Base-by-base conservation (phyloP, 2,113 vertebrate species). In the Octodon degus region DNA sequence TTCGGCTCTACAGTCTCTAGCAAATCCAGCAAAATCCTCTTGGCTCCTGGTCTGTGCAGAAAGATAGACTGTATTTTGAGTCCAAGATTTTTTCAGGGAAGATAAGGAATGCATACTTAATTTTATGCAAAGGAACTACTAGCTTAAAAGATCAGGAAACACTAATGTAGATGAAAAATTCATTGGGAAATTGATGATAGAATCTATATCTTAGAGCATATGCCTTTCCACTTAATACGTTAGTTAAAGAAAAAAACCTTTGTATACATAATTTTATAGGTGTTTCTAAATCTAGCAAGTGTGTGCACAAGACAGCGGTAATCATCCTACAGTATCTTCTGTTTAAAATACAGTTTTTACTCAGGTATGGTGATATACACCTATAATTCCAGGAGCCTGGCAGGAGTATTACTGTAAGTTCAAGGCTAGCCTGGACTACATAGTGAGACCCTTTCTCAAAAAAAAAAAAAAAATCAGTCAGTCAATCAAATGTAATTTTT, bases 191-290 rank as follows among this genome's bases (percentile, higher is more conserved):
- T 76, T 65, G 90, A 32, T 79, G 70, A 67, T 40, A 80, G 25
- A 50, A 65, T 94, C 67, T 84, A 5, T 72, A 43, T 37, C 8
- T 89, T 82, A n/a, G 96, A 90, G 62, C 37, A 70, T 0, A 25
- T 2, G 10, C 37, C 43, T 91, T 34, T 30, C 20, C 40, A 62
- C 2, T 65, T 40, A 77, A 68, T 62, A 7, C 72, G 32, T 70
- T 80, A 24, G 34, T 85, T 65, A 91, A 76, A 37, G 80, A 84
- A 70, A 93, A 77, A 37, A 84, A 84, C 62, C 32, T 93, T 76
- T 83, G 47, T 65, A 72, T 25, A 3, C 10, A 1, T 47, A 55
- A 60, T 40, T 79, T 94, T 63, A 79, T n/a, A 83, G 40, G 30
- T 7, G 82, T 92, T 92, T 72, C 90, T 22, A 70, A 63, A 63